Conservation (phyloP, 2,113 vertebrate genomes). For the Butorides virescens region DNA sequence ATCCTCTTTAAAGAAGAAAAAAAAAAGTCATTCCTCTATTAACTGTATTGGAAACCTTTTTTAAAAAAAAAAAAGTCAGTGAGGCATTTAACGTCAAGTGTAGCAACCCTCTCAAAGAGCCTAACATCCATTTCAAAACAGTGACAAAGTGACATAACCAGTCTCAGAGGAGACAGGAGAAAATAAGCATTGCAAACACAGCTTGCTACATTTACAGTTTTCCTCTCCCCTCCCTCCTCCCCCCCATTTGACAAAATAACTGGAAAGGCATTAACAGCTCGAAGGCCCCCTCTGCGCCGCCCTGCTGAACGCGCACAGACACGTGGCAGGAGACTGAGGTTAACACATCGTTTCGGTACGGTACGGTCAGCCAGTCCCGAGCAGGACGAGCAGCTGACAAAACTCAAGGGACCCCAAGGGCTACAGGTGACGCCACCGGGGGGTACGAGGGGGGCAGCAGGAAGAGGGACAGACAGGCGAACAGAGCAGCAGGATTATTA, state of each 20-base stretch:
- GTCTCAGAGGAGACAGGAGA: slow-evolving; percentile 41
- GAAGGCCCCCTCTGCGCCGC: slow-evolving; percentile 40
- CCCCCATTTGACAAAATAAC: slow-evolving; percentile 4
- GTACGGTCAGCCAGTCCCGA: slow-evolving; percentile 7
- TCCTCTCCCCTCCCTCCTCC: background rate
- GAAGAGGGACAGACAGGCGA: background rate
- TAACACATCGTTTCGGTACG: slow-evolving; percentile 24
- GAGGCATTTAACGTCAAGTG: slow-evolving; percentile 54
- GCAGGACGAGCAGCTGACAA: background rate
- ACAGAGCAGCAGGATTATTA: background rate
- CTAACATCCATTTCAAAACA: slow-evolving; percentile 53
- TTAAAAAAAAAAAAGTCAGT: background rate
- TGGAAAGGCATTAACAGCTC: slow-evolving; percentile 61
- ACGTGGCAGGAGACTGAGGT: slow-evolving; percentile 13
- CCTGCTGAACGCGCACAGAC: background rate
- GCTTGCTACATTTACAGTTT: slow-evolving; percentile 61
- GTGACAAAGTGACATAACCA: slow-evolving; percentile 50
- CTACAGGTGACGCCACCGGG: background rate
- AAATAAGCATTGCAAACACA: slow-evolving; percentile 47
- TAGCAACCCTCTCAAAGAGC: slow-evolving; percentile 40
- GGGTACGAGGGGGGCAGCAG: background rate
- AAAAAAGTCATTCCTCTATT: background rate
- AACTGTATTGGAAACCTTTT: background rate
- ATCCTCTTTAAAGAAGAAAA: background rate
- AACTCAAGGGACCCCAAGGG: background rate